Conservation (phyloP, 2,113 vertebrate genomes). For the Mellivora capensis region DNA sequence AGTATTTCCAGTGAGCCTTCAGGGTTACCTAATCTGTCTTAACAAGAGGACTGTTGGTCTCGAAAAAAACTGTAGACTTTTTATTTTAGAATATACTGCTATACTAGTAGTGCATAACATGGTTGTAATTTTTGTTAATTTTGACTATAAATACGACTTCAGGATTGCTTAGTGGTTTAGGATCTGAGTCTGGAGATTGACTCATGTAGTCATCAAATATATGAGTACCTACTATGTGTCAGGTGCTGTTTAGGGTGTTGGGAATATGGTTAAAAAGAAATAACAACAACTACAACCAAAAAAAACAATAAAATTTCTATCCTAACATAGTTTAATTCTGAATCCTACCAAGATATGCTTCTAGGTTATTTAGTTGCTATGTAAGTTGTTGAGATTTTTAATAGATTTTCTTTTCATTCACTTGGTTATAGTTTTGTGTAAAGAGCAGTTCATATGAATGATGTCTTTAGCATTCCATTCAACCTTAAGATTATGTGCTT, state of each 20-base stretch:
- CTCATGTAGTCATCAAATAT: not conserved
- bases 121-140: constrained; percentile 23
- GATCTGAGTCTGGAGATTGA: not conserved
- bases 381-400: constrained; percentile 6
- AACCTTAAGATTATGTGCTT: not conserved
- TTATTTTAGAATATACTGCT: constrained; percentile 18
- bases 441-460: constrained; percentile 23
- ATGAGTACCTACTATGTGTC: not conserved
- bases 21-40: not conserved
- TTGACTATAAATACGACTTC: not conserved
- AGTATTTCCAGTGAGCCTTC: not conserved
- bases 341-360: not conserved
- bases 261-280: not conserved
- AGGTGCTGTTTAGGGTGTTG: not conserved
- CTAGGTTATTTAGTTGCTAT: not conserved
- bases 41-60: not conserved
- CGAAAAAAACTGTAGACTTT: not conserved
- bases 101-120: not conserved
- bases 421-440: constrained; percentile 1
- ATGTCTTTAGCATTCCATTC: not conserved
- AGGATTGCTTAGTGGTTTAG: not conserved
- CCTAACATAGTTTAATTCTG: not conserved
- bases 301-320: not conserved
- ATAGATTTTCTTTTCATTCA: not conserved
- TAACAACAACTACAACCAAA: not conserved